phyloP scores from a whole-genome alignment of 2,888 invertebrate species.

The Lycaena phlaeas region DNA sequence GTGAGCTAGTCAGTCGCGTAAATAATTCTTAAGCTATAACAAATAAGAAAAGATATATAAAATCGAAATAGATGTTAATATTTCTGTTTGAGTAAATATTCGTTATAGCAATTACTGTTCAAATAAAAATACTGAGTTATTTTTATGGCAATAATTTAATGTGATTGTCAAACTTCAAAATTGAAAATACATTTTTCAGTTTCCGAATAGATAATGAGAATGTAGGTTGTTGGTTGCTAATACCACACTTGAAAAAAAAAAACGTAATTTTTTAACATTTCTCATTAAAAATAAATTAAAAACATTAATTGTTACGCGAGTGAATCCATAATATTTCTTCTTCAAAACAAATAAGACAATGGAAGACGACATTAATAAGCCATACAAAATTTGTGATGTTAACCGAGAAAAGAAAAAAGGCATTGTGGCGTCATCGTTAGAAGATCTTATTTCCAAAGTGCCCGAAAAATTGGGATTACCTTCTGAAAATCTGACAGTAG shows the following conservation, averaged over 20 bases:
- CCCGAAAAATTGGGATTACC: slow-evolving; percentile 81
- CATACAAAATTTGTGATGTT: slow-evolving; percentile 86
- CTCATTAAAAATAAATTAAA: not conserved
- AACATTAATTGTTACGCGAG: not conserved
- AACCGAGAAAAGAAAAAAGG: slow-evolving; percentile 87
- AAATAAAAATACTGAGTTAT: not conserved
- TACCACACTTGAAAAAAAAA: not conserved
- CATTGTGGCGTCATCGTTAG: slow-evolving; percentile 83
- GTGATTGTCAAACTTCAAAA: slow-evolving; percentile 2
- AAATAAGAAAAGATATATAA: not conserved
- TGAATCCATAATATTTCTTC: not conserved
- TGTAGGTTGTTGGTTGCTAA: not conserved
- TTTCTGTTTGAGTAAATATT: not conserved
- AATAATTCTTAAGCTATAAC: not conserved
- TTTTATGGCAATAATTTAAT: not conserved
- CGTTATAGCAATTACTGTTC: no score
- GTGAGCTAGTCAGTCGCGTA: not conserved
- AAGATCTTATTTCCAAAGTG: slow-evolving; percentile 83
- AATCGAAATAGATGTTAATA: not conserved
- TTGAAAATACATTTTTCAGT: slow-evolving; percentile 2
- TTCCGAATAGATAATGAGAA: slow-evolving; percentile 2
- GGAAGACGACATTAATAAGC: slow-evolving; percentile 76
- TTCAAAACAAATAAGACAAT: slow-evolving; percentile 34
- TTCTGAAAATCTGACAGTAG: slow-evolving; percentile 80
- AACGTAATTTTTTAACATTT: not conserved